These are phyloP conservation scores for Chelonia mydas DNA, from an alignment of 2,797 vertebrate genomes.

Conservation along the genomic window DNA sequence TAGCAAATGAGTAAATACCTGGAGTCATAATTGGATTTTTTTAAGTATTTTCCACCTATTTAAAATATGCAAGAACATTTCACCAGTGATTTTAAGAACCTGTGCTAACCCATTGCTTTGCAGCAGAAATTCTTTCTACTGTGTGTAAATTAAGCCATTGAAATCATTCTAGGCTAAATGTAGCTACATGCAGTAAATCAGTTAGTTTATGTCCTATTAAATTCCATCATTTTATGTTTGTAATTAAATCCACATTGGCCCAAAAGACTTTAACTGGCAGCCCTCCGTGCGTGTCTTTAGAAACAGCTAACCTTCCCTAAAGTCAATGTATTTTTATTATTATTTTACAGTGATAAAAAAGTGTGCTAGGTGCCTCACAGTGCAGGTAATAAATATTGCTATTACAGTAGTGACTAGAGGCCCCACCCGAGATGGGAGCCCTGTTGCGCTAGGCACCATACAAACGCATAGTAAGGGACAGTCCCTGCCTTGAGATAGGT, in stretches of 20 bases:
- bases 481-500: not conserved
- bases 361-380: accelerated
- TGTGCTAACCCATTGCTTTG: constrained; percentile 70
- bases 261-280: not conserved
- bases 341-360: not conserved
- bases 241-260: not conserved
- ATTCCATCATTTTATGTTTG: not conserved
- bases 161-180: constrained; percentile 48
- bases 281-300: not conserved
- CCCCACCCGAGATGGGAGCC: not conserved
- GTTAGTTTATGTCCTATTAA: constrained; percentile 17
- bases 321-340: accelerated
- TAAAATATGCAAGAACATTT: constrained; percentile 56
- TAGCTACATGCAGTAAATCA: constrained; percentile 20
- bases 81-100: constrained; percentile 65
- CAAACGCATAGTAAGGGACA: not conserved
- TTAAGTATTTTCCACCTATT: constrained; percentile 56
- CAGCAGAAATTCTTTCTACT: constrained; percentile 52
- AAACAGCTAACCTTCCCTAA: not conserved
- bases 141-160: constrained; percentile 68
- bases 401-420: not conserved
- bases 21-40: constrained; percentile 9
- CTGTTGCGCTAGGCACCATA: not conserved
- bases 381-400: not conserved
- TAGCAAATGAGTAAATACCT: constrained; percentile 14